These are phyloP conservation scores for Sarcophilus harrisii DNA, from an alignment of 2,797 vertebrate species.

Conservation along the genomic window DNA sequence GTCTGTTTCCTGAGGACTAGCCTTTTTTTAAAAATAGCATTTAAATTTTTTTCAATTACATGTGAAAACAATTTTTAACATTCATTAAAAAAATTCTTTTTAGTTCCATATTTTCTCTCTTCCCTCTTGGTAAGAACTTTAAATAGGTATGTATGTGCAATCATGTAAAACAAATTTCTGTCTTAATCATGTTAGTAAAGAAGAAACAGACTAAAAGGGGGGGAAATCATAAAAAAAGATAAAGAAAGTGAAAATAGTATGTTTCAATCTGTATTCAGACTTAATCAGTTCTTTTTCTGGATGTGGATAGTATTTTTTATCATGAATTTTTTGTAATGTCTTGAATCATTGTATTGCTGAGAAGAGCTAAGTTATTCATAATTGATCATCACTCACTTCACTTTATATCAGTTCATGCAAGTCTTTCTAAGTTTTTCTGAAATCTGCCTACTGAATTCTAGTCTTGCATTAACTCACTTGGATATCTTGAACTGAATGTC, in stretches of 20 bases:
- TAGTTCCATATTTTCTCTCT: background rate
- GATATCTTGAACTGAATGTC: no score
- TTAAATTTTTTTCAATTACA: background rate
- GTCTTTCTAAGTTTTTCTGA: background rate
- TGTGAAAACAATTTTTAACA: background rate
- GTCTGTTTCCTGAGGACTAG: background rate
- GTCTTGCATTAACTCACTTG: no score
- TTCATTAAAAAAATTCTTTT: background rate
- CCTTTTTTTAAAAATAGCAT: background rate
- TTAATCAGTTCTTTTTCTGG: background rate
- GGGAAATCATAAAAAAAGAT: background rate
- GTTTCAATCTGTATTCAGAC: background rate
- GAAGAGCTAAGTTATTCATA: background rate
- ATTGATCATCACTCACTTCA: background rate
- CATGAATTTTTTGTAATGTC: background rate
- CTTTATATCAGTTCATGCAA: background rate
- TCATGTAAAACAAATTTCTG: background rate
- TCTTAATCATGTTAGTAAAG: background rate
- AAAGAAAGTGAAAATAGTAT: background rate
- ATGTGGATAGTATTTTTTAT: background rate
- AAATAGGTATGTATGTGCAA: background rate
- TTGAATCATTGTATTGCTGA: background rate
- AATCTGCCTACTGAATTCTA: no score
- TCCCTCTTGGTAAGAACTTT: background rate
- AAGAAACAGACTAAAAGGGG: background rate